Conservation (phyloP, 2,113 vertebrate genomes). For the Dipodomys spectabilis region DNA sequence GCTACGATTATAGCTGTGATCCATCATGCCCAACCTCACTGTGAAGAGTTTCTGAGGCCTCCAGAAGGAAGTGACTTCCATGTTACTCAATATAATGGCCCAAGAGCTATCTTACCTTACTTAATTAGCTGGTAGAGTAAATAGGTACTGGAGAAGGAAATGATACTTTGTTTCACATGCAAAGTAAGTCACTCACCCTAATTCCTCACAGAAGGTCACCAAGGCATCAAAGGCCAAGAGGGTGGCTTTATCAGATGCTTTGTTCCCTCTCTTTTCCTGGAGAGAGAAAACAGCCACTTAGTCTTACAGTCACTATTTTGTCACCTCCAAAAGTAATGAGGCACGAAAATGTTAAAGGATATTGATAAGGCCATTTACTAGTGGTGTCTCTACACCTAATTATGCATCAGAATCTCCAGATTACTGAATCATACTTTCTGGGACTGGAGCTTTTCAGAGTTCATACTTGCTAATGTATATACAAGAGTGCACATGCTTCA, state of each 20-base stretch:
- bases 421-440: background rate
- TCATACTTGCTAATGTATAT: background rate
- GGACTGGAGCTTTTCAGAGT: background rate
- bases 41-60: background rate
- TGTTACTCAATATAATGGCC: background rate
- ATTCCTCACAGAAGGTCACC: conserved; percentile 93
- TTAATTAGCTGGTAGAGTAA: background rate
- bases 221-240: conserved; percentile 93
- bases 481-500: background rate
- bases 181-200: conserved; percentile 83
- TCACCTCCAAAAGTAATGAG: background rate
- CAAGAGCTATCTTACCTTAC: background rate
- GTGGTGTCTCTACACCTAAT: background rate
- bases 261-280: conserved; percentile 93
- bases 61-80: background rate
- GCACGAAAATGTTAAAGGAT: background rate
- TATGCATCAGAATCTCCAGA: background rate
- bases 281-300: conserved; percentile 21
- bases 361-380: background rate
- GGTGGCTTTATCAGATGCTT: conserved; percentile 91
- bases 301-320: background rate
- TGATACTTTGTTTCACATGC: background rate
- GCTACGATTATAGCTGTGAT: too few species aligned
- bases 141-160: background rate
- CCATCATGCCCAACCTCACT: too few species aligned